Percentiles rank a stretch among this genome's conserved stretches.
phyloP scores from a whole-genome alignment of 2,797 vertebrate genomes.

The Scleropages formosus region DNA sequence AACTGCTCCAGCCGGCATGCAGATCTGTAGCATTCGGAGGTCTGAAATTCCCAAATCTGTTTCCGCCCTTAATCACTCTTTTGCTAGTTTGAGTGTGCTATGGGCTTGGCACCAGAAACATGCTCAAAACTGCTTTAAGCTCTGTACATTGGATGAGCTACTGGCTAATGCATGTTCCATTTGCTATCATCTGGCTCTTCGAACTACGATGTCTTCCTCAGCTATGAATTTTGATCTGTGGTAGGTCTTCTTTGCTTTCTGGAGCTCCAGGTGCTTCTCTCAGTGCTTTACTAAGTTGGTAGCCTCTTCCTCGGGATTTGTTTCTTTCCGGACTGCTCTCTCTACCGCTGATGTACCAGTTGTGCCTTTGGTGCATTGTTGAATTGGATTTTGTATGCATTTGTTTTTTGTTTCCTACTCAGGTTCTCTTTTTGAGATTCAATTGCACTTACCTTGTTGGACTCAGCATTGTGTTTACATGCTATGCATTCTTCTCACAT shows the following conservation, averaged over 20 bases:
- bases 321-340: not conserved
- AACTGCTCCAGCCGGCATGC: not conserved
- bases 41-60: not conserved
- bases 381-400: not conserved
- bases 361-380: too few relatives aligned
- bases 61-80: not conserved
- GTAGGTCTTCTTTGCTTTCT: not conserved
- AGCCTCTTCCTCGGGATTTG: too few relatives aligned
- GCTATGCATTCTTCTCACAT: too few relatives aligned
- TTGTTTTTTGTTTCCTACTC: not conserved
- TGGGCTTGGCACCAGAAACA: not conserved
- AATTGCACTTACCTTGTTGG: conserved; percentile 5
- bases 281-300: not conserved
- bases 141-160: not conserved
- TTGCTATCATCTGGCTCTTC: not conserved
- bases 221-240: not conserved
- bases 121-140: too few relatives aligned
- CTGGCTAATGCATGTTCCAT: not conserved
- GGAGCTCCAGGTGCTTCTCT: not conserved
- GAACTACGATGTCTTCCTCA: not conserved
- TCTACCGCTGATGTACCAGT: not conserved
- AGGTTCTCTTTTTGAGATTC: not conserved
- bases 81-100: not conserved
- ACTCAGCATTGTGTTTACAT: too few relatives aligned
- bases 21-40: not conserved